These are phyloP conservation scores for Seriola quinqueradiata DNA, from an alignment of 2,113 vertebrate species.

Conservation along the genomic window DNA sequence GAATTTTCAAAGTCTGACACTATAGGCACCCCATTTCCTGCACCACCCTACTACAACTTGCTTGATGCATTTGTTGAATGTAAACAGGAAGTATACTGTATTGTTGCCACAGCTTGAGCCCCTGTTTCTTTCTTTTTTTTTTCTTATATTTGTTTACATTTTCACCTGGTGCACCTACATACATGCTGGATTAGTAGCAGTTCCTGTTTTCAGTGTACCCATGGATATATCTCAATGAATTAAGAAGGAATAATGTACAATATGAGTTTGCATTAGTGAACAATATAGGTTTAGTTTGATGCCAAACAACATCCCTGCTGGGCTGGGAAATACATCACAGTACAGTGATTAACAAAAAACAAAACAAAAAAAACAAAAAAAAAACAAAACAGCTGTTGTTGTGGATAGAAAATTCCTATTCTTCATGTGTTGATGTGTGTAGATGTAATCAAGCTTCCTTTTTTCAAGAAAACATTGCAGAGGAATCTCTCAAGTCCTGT, in stretches of 20 bases:
- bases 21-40: background rate
- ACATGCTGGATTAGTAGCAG: too few relatives aligned
- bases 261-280: background rate
- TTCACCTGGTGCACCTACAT: background rate
- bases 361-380: background rate
- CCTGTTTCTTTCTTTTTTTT: too few relatives aligned
- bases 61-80: background rate
- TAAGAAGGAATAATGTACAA: background rate
- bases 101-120: too few relatives aligned
- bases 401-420: background rate
- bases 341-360: background rate
- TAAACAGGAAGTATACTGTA: background rate
- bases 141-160: background rate
- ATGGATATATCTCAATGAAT: too few relatives aligned
- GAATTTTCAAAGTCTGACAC: background rate
- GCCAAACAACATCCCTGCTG: background rate
- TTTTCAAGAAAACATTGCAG: background rate
- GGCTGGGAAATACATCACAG: background rate
- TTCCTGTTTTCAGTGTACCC: too few relatives aligned
- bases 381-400: background rate
- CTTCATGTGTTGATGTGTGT: background rate
- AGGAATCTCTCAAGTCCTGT: background rate
- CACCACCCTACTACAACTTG: background rate
- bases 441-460: background rate
- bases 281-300: slow-evolving; percentile 8